Evolutionary conservation across 2,888 invertebrate species (phyloP), one percentile per base, ranked within the genome.

Genomic region (Scaeva pyrastri): DNA sequence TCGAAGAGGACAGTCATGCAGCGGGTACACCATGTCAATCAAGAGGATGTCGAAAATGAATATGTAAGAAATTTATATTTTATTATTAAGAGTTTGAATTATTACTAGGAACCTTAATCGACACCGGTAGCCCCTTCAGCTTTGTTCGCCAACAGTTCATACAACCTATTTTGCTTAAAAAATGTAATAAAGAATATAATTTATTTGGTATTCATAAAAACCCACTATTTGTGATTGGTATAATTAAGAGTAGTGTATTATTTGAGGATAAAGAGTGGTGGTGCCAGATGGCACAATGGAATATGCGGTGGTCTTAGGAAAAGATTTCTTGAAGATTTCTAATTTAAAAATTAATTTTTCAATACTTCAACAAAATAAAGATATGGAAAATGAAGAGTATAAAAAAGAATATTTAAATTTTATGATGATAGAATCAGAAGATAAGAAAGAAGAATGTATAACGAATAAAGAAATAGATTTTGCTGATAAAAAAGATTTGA

Each of bases 51-150:
- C 19, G 23, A 55, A 12, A 52, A 79, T 48, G 81, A 78, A 16
- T 88, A 86, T 71, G 88, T 88, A 83, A 88, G 84, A 43, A 66
- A 74, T 58, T 64, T 88, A 36, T 64, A 56, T 73, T 86, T 26
- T 84, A 80, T 11, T 19, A 87, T 88, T 82, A 45, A 64, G 56
- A 74, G 36, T 52, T 12, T n/a, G 21, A 52, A 82, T 74, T 71
- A 19, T 76, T 77, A 52, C 75, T 87, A 86, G 86, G 66, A 73
- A 52, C 58, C 26, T 41, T 86, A 60, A 83, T 86, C 36, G 87
- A 87, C 70, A 85, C 87, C 73, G 88, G 39, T 39, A 39, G 39
- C 8, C 39, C 39, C 39, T 7, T 39, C 39, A 39, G 39, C 7
- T 45, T 45, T 21, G 10, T 70, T 6, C 39, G 73, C 6, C 66